phyloP scores from a whole-genome alignment of 2,888 invertebrate species.

The Leptinotarsa juncta region DNA sequence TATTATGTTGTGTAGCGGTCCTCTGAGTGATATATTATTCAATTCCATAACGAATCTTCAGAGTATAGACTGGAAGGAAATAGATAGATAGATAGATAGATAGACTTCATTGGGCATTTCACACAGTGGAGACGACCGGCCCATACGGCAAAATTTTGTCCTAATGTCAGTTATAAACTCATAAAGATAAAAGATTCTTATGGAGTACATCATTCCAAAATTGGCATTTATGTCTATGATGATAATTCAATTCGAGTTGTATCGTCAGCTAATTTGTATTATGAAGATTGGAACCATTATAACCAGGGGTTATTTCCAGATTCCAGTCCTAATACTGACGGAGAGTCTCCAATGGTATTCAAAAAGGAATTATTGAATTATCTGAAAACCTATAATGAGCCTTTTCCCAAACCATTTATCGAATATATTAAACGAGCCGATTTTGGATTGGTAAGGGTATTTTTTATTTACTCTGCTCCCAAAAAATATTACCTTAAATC shows the following conservation, averaged over 20 bases:
- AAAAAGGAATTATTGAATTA: slow-evolving; percentile 83
- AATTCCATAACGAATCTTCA: too few relatives aligned
- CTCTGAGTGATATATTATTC: too few relatives aligned
- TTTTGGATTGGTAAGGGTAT: slow-evolving; percentile 85
- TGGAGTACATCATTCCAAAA: slow-evolving; percentile 91
- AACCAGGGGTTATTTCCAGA: slow-evolving; percentile 86
- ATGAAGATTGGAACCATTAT: slow-evolving; percentile 93
- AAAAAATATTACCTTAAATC: slow-evolving; percentile 74
- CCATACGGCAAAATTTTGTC: slow-evolving; percentile 67
- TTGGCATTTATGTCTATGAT: slow-evolving; percentile 87
- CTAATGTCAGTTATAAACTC: slow-evolving; percentile 75
- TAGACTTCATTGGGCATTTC: too few relatives aligned
- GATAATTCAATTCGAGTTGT: slow-evolving; percentile 86
- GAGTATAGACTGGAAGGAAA: too few relatives aligned
- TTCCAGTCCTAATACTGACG: slow-evolving; percentile 68
- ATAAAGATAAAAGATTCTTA: slow-evolving; percentile 82
- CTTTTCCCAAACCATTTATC: slow-evolving; percentile 78
- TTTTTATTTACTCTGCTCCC: slow-evolving; percentile 86
- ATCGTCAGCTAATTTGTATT: slow-evolving; percentile 91
- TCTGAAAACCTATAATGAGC: slow-evolving; percentile 78
- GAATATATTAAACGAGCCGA: slow-evolving; percentile 81
- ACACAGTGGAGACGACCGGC: slow-evolving; percentile 77
- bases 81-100: too few relatives aligned
- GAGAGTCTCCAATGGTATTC: slow-evolving; percentile 88
- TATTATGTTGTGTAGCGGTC: too few relatives aligned